Base-by-base conservation (phyloP, 2,888 invertebrate species). In the Dendrolimus pini region DNA sequence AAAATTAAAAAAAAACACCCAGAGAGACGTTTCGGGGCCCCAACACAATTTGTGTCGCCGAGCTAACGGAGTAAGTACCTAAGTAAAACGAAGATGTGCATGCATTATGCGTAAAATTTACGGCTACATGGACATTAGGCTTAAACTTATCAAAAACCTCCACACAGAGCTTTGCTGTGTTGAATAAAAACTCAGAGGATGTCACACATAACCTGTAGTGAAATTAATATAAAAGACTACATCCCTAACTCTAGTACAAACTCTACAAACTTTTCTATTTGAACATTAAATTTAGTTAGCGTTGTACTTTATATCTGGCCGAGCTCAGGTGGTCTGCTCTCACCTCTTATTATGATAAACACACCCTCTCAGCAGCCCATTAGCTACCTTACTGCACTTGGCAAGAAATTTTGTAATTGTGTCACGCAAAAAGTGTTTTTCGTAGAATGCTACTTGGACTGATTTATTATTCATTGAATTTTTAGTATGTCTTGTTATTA, bases 301-400 rank as follows among this genome's bases (percentile, higher is more conserved):
- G 65, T 60, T 52, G 69, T 68, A 69, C 61, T 60, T 65, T 72
- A 65, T 64, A 66, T 72, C 67, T 64, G 56, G 59, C 58, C 7
- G 9, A 47, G 73, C 76, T 66, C 78, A 79, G 78, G 77, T 79
- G 78, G 65, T 69, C 61, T 59, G 67, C 74, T 76, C 70, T 75
- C 74, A 76, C 66, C 77, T 73, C 71, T 77, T 79, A 79, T 78
- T 78, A 77, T 78, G 79, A 79, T 71, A 76, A 71, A 78, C 72
- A 70, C 68, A 69, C 72, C 74, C 74, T 75, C 72, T 70, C 69
- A 63, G 64, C 57, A 64, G 59, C 61, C 74, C 71, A 75, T 78
- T 77, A 74, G 30, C 30, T 30, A 30, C 30, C 30, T 30, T 30
- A 65, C 66, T 61, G 61, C 62, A 62, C 60, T 62, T 61, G 60